Base-by-base conservation (phyloP, 2,888 invertebrate genomes). In the Galerucella nymphaeae region DNA sequence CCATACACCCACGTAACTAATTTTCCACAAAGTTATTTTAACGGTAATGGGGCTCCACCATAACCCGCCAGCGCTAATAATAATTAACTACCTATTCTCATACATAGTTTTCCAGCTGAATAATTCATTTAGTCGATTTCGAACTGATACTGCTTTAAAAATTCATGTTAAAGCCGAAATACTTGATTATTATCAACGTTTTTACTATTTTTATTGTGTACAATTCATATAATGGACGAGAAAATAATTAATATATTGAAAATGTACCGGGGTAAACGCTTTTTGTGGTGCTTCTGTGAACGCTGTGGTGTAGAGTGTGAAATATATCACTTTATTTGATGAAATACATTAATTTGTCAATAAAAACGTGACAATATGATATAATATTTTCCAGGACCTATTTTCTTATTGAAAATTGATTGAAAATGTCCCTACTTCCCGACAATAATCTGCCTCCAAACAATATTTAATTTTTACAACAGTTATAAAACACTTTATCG, bases 401-500 rank as follows among this genome's bases (percentile, higher is more conserved):
- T 30, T 30, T 30, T 30, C 30, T 5, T 6, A 8, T 0, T 30
- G 30, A 30, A 30, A 30, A 30, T 30, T 30, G 5, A 30, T 6
- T 30, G 30, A 30, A 30, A 30, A 45, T 45, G 13, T 45, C 45
- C n/a, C 14, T n/a, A 13, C 4, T 2, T 20, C n/a, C 30, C 61
- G 30, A 61, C 11, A 61, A 61, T 61, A 61, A 61, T 61, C 38
- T 9, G n/a, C 30, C 41, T 61, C 61, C 61, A 14, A 61, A 61
- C 61, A 69, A 69, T 63, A 62, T 63, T 63, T 69, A 69, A 69
- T 69, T 63, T 63, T 69, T 69, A 69, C 69, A 69, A 55, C 69
- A 69, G 63, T 55, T 69, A 69, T 69, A 69, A 69, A 69, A 69
- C 55, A 69, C 69, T 69, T 69, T 69, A 69, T 69, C 62, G 69